Evolutionary conservation across 2,888 invertebrate species (phyloP).

Genomic region (Troilus luridus): DNA sequence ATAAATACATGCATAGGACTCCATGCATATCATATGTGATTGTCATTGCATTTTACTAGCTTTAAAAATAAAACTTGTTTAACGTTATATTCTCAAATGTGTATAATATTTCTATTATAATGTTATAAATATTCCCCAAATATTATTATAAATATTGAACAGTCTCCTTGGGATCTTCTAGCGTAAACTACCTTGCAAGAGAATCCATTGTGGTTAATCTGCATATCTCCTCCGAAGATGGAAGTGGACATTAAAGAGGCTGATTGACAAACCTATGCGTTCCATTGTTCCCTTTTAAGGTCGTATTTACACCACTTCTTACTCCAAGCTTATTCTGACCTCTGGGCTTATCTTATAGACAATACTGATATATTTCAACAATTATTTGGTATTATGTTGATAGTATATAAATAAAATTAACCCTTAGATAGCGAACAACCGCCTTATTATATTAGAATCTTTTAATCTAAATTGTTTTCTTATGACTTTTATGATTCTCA

Average conservation of each 20-base stretch:
- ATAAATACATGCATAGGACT: no score
- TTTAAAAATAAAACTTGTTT: background rate
- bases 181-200: background rate
- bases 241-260: background rate
- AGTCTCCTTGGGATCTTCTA: background rate
- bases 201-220: background rate
- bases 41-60: background rate
- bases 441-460: no score
- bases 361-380: background rate
- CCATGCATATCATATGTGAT: background rate
- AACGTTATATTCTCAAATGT: background rate
- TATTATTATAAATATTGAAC: no score
- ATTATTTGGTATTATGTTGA: no score
- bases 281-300: slow-evolving; percentile 2
- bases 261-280: slow-evolving; percentile 19
- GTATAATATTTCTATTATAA: no score
- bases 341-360: background rate
- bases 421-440: no score
- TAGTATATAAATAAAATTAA: no score
- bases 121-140: no score
- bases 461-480: no score
- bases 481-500: no score
- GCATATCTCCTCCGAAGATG: slow-evolving; percentile 26
- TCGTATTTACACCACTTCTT: background rate
- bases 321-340: background rate